Percentiles rank a stretch among this genome's conserved stretches.
Evolutionary conservation across 2,113 vertebrate species (phyloP).

Genomic region (Phalacrocorax aristotelis): DNA sequence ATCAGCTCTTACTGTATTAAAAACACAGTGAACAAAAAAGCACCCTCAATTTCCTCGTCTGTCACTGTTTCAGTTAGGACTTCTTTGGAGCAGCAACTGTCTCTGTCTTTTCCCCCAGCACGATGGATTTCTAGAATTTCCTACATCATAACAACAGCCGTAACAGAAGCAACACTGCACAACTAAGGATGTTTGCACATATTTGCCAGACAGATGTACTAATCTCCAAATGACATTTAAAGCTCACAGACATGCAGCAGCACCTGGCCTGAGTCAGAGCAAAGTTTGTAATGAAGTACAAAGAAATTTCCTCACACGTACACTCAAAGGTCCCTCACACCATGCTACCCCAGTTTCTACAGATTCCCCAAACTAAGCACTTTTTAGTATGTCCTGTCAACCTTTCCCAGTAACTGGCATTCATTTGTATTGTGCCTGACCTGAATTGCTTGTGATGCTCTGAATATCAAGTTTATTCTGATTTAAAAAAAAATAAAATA

Average conservation of each 20-base stretch:
- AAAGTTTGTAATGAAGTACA: background rate
- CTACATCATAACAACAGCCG: background rate
- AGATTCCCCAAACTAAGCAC: background rate
- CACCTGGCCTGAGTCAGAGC: background rate
- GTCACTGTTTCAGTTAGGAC: background rate
- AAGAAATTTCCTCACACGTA: background rate
- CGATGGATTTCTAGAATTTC: background rate
- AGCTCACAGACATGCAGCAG: background rate
- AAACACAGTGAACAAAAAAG: background rate
- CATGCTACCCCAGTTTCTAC: background rate
- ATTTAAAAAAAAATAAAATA: background rate
- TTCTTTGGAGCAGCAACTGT: background rate
- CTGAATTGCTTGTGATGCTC: background rate
- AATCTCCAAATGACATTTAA: background rate
- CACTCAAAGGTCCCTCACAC: background rate
- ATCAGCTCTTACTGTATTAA: background rate
- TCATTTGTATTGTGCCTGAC: background rate
- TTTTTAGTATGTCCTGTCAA: background rate
- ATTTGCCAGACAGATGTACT: background rate
- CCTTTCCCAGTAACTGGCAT: background rate
- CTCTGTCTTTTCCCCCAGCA: background rate
- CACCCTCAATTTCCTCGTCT: background rate
- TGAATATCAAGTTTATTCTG: background rate
- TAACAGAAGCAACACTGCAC: background rate
- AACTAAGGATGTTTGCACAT: background rate